phyloP scores from a whole-genome alignment of 1,140 invertebrate species.

The Adoxophyes honmai region DNA sequence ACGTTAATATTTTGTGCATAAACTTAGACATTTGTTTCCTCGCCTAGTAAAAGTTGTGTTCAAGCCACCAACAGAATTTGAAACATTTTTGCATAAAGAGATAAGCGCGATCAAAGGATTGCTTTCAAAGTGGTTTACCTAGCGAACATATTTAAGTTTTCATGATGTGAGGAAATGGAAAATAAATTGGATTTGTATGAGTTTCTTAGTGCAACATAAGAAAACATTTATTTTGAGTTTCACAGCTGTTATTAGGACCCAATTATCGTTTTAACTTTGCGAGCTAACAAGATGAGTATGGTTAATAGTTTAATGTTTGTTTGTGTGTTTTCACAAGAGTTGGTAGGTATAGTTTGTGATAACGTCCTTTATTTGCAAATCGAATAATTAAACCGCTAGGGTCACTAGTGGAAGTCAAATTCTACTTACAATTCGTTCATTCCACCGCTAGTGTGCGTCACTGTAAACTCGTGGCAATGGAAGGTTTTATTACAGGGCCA shows the following conservation, averaged over 20 bases:
- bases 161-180: constrained; percentile 76
- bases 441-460: too few relatives aligned
- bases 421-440: too few relatives aligned
- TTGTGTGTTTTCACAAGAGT: too few relatives aligned
- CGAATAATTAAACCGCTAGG: too few relatives aligned
- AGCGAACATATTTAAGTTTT: constrained; percentile 75
- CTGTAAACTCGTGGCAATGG: too few relatives aligned
- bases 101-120: constrained; percentile 73
- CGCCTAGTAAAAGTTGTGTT: neutral
- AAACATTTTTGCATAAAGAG: constrained; percentile 71
- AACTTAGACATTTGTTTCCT: too few relatives aligned
- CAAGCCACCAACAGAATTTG: constrained; percentile 45
- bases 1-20: too few relatives aligned
- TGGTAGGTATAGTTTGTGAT: too few relatives aligned
- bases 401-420: too few relatives aligned
- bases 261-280: constrained; percentile 40
- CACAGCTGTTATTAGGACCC: constrained; percentile 40
- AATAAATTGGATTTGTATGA: constrained; percentile 76
- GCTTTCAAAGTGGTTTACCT: constrained; percentile 72
- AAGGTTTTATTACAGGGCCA: too few relatives aligned
- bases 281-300: neutral
- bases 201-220: constrained; percentile 63
- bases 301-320: too few relatives aligned
- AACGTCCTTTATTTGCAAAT: too few relatives aligned
- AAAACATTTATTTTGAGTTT: constrained; percentile 69